Conservation (phyloP, 2,888 invertebrate genomes). For the Empis stercorea region DNA sequence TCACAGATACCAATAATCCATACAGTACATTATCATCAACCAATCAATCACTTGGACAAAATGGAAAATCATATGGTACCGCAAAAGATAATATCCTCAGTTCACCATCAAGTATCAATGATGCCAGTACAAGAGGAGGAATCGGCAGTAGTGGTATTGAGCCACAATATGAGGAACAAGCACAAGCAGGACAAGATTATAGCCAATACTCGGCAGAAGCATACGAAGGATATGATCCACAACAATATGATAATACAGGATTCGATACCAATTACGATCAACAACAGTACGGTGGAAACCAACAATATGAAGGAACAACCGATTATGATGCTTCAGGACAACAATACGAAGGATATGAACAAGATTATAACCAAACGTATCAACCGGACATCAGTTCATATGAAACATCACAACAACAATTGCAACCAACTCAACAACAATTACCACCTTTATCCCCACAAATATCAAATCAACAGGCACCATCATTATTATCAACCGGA, state of each 20-base stretch:
- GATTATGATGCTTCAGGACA: slow-evolving; percentile 10
- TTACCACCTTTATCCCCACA: slow-evolving; percentile 9
- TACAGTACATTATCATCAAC: slow-evolving; percentile 9
- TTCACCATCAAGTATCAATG: slow-evolving; percentile 13
- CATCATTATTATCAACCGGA: background rate
- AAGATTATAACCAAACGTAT: slow-evolving; percentile 10
- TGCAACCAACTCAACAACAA: slow-evolving; percentile 7
- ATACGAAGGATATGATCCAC: slow-evolving; percentile 27
- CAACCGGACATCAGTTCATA: slow-evolving; percentile 8
- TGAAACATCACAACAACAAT: slow-evolving; percentile 1
- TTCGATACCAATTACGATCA: slow-evolving; percentile 27
- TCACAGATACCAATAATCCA: slow-evolving; percentile 14
- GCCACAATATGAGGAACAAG: slow-evolving; percentile 9
- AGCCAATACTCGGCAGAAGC: slow-evolving; percentile 9
- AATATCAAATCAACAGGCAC: slow-evolving; percentile 14
- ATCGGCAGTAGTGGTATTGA: slow-evolving; percentile 16
- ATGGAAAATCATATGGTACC: slow-evolving; percentile 8
- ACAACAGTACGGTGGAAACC: slow-evolving; percentile 16
- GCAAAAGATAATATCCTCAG: slow-evolving; percentile 16
- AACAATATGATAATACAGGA: slow-evolving; percentile 27
- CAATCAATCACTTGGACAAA: slow-evolving; percentile 8
- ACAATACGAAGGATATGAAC: slow-evolving; percentile 8
- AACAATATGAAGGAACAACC: slow-evolving; percentile 15
- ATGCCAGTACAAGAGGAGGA: slow-evolving; percentile 12
- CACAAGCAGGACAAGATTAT: slow-evolving; percentile 9